These are phyloP conservation scores for Athalia rosae DNA, from an alignment of 2,888 invertebrate genomes.

Conservation along the genomic window DNA sequence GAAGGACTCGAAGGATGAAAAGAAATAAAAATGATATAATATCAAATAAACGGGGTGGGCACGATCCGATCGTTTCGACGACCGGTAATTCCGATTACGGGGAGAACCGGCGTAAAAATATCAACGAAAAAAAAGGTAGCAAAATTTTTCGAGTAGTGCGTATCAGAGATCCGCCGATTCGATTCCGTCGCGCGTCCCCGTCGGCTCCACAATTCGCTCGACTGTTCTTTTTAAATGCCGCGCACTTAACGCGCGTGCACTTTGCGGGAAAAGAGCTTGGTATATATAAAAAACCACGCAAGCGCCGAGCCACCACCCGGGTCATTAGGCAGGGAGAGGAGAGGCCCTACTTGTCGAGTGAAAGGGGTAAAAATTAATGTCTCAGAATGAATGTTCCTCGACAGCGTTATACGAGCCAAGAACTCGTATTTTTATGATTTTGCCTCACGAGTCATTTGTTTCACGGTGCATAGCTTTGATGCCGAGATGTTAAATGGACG, in stretches of 20 bases:
- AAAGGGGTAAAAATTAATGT: conserved; percentile 73
- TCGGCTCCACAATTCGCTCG: background rate
- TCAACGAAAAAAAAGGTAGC: background rate
- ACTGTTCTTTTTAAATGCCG: conserved; percentile 41
- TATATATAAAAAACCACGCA: conserved; percentile 28
- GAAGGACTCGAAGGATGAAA: background rate
- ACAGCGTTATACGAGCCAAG: conserved; percentile 54
- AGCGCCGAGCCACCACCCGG: conserved; percentile 58
- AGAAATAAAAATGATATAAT: conserved; percentile 5
- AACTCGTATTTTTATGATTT: conserved; percentile 68
- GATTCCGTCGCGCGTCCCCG: background rate
- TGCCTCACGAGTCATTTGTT: conserved; percentile 68
- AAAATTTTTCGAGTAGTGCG: background rate
- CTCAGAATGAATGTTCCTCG: conserved; percentile 71
- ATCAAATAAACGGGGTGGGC: background rate
- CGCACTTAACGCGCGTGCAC: conserved; percentile 39
- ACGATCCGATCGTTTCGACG: background rate
- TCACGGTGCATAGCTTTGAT: conserved; percentile 44
- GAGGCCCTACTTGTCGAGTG: conserved; percentile 54
- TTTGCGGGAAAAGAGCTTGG: conserved; percentile 30
- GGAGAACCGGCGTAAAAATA: background rate
- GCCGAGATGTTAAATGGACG: conserved; percentile 49
- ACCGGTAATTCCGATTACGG: background rate
- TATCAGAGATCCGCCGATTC: conserved; percentile 25
- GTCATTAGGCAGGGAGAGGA: conserved; percentile 68